Percentiles rank a stretch among this genome's conserved stretches.
Conservation (phyloP, 2,797 vertebrate species). For the Bryconaethiops microstoma region DNA sequence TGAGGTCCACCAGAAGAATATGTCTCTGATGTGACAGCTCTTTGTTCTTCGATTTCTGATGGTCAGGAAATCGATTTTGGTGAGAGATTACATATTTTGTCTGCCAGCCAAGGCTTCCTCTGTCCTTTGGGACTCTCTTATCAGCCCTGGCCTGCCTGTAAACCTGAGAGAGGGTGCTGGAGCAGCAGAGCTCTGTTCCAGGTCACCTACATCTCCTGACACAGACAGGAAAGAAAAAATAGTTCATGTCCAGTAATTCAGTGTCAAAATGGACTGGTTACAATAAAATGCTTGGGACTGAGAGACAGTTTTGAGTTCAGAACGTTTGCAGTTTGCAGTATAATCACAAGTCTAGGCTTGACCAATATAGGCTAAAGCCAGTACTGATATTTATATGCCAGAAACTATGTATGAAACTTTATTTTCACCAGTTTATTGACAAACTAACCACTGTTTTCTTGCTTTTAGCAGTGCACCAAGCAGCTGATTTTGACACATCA, state of each 20-base stretch:
- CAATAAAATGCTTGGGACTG: neutral
- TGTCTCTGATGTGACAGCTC: slow-evolving; percentile 54
- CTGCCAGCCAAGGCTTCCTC: slow-evolving; percentile 46
- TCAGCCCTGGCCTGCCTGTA: slow-evolving; percentile 47
- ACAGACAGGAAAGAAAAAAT: neutral
- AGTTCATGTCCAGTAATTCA: neutral
- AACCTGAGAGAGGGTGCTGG: slow-evolving; percentile 10
- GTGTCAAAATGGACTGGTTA: neutral
- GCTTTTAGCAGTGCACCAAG: too few species aligned
- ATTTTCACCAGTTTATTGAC: too few species aligned
- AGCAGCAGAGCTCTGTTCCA: slow-evolving; percentile 27
- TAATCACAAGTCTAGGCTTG: neutral
- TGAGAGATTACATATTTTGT: slow-evolving; percentile 61
- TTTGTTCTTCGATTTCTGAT: slow-evolving; percentile 58
- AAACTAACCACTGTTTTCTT: too few species aligned
- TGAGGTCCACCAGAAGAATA: slow-evolving; percentile 47
- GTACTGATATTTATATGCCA: too few species aligned
- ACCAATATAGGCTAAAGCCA: too few species aligned
- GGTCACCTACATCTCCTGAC: slow-evolving; percentile 11
- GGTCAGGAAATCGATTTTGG: slow-evolving; percentile 61
- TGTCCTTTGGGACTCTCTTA: slow-evolving; percentile 59
- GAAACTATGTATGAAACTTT: too few species aligned
- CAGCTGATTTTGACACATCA: too few species aligned
- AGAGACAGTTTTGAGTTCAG: too few species aligned
- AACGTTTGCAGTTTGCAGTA: too few species aligned